Conservation (phyloP, 1,140 invertebrate species). For the Anoplolepis gracilipes region DNA sequence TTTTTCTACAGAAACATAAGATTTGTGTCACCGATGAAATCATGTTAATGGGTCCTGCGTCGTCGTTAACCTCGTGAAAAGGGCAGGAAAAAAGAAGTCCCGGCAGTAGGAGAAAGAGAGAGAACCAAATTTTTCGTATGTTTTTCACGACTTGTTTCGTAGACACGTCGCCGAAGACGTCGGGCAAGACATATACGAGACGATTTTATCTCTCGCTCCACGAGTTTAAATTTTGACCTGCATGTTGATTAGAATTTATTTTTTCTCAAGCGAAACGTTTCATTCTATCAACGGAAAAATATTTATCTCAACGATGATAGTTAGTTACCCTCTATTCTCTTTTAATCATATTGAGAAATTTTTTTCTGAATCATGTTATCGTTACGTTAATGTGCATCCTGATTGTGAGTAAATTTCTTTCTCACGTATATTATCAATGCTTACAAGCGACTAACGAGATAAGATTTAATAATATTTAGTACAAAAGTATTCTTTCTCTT, state of each 20-base stretch:
- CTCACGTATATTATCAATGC: neutral
- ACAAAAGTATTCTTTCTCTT: neutral
- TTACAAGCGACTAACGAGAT: neutral
- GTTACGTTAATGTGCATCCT: neutral
- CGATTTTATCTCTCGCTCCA: slow-evolving; percentile 39
- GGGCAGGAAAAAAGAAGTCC: neutral
- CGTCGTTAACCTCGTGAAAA: slow-evolving; percentile 71
- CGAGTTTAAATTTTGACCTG: slow-evolving; percentile 17
- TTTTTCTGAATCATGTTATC: neutral
- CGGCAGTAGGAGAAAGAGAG: neutral
- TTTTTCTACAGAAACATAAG: slow-evolving; percentile 64
- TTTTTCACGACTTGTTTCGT: slow-evolving; percentile 66
- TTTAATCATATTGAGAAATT: too few relatives aligned
- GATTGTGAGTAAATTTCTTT: neutral
- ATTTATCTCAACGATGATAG: neutral
- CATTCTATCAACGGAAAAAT: slow-evolving; percentile 8
- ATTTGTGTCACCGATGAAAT: slow-evolving; percentile 70
- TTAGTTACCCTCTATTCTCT: too few relatives aligned
- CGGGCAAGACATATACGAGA: neutral
- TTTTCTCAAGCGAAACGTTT: neutral
- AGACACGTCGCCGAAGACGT: neutral
- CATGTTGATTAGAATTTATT: neutral
- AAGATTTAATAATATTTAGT: slow-evolving; percentile 40
- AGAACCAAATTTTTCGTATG: slow-evolving; percentile 13
- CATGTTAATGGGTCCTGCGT: slow-evolving; percentile 66